Percentiles rank a stretch among this genome's conserved stretches.
Conservation (phyloP, 92 coral and sea anemone species). For the Galaxea fascicularis region DNA sequence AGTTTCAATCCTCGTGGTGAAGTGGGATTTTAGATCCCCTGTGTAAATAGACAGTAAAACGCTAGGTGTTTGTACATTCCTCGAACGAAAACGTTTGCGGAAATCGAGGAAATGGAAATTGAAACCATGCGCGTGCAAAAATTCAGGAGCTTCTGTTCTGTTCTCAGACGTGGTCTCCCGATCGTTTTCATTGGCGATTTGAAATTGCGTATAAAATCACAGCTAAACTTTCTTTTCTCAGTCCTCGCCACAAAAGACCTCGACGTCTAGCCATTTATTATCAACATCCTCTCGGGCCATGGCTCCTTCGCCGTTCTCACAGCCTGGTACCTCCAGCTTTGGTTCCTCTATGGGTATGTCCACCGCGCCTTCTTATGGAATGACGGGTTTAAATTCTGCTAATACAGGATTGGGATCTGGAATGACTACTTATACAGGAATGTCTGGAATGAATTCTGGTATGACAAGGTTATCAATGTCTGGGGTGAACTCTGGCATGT, state of each 20-base stretch:
- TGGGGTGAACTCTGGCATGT: slow-evolving; percentile 34
- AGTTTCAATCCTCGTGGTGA: too few species aligned
- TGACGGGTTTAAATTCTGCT: slow-evolving; percentile 13
- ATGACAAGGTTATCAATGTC: slow-evolving; percentile 28
- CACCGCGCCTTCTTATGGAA: slow-evolving; percentile 39
- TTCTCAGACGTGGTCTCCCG: too few species aligned
- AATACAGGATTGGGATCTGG: slow-evolving; percentile 35
- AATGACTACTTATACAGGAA: slow-evolving; percentile 33
- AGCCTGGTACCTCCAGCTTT: slow-evolving; percentile 33
- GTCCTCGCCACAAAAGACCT: slow-evolving; percentile 18
- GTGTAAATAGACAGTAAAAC: too few species aligned
- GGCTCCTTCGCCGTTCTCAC: slow-evolving; percentile 34
- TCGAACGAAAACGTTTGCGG: too few species aligned
- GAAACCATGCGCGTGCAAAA: too few species aligned
- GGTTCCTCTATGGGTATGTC: slow-evolving; percentile 39
- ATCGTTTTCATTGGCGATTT: background rate
- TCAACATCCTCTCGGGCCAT: slow-evolving; percentile 21
- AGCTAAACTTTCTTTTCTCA: background rate
- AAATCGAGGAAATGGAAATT: too few species aligned
- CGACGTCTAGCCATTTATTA: slow-evolving; percentile 15
- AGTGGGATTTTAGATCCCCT: too few species aligned
- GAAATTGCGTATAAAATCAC: background rate
- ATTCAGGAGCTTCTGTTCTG: too few species aligned
- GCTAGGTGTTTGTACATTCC: too few species aligned
- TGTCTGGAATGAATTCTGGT: slow-evolving; percentile 35